Percentiles rank a stretch among this genome's conserved stretches.
Conservation (phyloP, 2,888 invertebrate species). For the Mythimna albipuncta region DNA sequence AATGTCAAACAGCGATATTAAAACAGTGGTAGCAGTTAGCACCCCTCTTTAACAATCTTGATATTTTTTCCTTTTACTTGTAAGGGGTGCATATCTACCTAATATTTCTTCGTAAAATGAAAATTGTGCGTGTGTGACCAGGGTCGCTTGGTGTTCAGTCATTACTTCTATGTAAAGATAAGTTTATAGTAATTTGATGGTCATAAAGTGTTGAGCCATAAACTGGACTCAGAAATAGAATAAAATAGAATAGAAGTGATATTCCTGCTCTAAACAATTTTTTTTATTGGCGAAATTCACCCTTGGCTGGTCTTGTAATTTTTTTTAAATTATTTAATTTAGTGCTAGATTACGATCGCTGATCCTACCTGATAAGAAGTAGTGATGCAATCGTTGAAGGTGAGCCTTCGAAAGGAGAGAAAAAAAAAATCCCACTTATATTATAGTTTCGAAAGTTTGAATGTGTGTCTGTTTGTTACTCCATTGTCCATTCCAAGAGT, state of each 20-base stretch:
- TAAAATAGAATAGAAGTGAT: not conserved
- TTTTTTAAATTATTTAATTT: too few species aligned
- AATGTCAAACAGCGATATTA: not conserved
- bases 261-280: not conserved
- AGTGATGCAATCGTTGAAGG: too few species aligned
- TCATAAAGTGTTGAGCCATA: constrained; percentile 85
- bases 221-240: constrained; percentile 72
- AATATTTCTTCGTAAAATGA: constrained; percentile 27
- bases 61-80: constrained; percentile 11
- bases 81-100: constrained; percentile 23
- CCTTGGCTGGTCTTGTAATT: too few species aligned
- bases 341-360: too few species aligned
- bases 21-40: constrained; percentile 22
- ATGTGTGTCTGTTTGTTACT: too few species aligned
- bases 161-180: constrained; percentile 56
- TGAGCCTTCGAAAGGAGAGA: too few species aligned
- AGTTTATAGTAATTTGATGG: constrained; percentile 87
- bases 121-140: constrained; percentile 25
- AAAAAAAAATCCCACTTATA: too few species aligned
- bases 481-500: too few species aligned
- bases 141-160: constrained; percentile 23
- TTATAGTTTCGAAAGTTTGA: too few species aligned
- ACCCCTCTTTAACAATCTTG: constrained; percentile 20
- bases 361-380: too few species aligned
- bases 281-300: too few species aligned